Conservation (phyloP, 2,888 invertebrate species). For the Chalcis sispes region DNA sequence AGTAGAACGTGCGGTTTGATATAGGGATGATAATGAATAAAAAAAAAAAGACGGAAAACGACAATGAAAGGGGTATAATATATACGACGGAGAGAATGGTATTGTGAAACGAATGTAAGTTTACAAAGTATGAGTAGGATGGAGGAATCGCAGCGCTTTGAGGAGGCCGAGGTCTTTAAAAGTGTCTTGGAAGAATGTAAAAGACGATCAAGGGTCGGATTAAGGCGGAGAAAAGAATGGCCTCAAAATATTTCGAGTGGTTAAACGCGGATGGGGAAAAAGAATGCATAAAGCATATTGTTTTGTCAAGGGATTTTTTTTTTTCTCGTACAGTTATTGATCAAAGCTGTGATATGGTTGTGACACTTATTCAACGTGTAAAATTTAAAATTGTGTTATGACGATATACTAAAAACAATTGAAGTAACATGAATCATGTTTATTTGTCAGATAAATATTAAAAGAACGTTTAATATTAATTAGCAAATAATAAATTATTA, state of each 20-base stretch:
- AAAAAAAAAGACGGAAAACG: constrained; percentile 6
- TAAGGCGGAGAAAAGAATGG: neutral
- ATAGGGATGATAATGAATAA: neutral
- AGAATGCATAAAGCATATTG: neutral
- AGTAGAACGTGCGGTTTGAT: neutral
- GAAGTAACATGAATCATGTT: too few species aligned
- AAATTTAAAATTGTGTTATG: too few species aligned
- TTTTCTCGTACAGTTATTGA: neutral
- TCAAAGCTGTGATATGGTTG: neutral
- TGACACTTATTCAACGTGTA: too few species aligned
- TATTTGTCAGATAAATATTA: too few species aligned
- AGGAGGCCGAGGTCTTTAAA: constrained; percentile 12
- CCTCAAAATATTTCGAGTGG: neutral
- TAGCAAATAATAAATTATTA: too few species aligned
- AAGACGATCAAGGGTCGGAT: constrained; percentile 47
- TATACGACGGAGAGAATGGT: too few species aligned
- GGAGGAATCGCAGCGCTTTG: constrained; percentile 14
- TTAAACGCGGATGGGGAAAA: neutral
- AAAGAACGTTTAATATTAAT: too few species aligned
- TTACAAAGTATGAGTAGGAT: too few species aligned
- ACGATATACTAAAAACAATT: too few species aligned
- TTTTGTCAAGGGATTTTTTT: neutral
- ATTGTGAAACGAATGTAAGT: too few species aligned
- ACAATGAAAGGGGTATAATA: neutral
- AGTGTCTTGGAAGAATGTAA: constrained; percentile 1